Evolutionary conservation across 2,113 vertebrate species (phyloP).

Genomic region (Cyphomyrus discorhynchus): DNA sequence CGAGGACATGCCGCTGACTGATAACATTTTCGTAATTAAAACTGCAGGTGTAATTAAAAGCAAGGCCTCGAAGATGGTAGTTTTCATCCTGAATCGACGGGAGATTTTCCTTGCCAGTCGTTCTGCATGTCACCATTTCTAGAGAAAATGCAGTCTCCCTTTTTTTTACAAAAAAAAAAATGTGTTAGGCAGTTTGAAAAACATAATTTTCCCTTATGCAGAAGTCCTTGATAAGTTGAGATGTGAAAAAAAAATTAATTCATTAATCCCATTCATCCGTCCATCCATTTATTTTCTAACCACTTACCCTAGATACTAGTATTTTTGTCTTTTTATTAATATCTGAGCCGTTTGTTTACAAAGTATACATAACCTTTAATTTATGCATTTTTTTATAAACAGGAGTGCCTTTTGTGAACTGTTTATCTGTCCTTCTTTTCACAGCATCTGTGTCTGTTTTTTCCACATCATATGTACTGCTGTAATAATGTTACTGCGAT

Average conservation of each 20-base stretch:
- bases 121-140: background rate
- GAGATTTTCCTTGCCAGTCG: background rate
- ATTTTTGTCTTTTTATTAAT: background rate
- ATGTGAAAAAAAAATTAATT: background rate
- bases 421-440: background rate
- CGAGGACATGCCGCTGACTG: background rate
- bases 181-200: background rate
- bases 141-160: background rate
- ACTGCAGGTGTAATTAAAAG: background rate
- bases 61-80: background rate
- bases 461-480: background rate
- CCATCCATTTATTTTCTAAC: background rate
- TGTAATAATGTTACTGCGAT: background rate
- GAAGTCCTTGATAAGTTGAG: background rate
- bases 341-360: background rate
- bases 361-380: background rate
- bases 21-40: background rate
- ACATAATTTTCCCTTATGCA: background rate
- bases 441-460: background rate
- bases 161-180: background rate
- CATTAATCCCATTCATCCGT: background rate
- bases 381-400: background rate
- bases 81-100: background rate
- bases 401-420: background rate
- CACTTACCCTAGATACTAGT: background rate